phyloP scores from a whole-genome alignment of 2,797 vertebrate species.

The Varecia variegata region DNA sequence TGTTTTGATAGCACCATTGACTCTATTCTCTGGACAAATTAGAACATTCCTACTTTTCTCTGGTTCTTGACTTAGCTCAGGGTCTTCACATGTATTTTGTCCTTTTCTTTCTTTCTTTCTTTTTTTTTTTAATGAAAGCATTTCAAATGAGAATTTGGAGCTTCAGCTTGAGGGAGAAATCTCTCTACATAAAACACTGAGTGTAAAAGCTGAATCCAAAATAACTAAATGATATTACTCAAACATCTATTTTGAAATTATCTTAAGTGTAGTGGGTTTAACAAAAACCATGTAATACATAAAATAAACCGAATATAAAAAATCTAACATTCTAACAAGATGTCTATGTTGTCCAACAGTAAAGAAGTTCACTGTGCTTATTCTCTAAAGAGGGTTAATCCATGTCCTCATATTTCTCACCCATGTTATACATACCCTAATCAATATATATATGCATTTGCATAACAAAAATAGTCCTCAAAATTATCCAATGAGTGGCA shows the following conservation, averaged over 20 bases:
- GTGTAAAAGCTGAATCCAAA: neutral
- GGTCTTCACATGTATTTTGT: neutral
- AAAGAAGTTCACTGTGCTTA: neutral
- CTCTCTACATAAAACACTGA: neutral
- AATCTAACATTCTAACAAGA: neutral
- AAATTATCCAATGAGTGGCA: neutral
- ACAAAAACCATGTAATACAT: neutral
- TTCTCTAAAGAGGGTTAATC: neutral
- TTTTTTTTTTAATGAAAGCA: neutral
- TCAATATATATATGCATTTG: neutral
- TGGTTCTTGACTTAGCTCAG: neutral
- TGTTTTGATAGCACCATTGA: neutral
- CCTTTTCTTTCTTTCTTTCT: neutral
- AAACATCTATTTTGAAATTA: neutral
- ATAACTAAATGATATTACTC: neutral
- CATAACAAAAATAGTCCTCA: neutral
- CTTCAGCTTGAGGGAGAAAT: neutral
- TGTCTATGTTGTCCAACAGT: neutral
- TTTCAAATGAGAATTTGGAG: slow-evolving; percentile 26
- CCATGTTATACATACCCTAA: neutral
- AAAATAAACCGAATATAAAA: neutral
- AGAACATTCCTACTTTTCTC: neutral
- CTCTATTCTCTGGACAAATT: neutral
- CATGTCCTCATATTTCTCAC: neutral
- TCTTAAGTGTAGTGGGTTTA: neutral